Conservation (phyloP, 2,888 invertebrate genomes). For the Coelogynopora nodosa region DNA sequence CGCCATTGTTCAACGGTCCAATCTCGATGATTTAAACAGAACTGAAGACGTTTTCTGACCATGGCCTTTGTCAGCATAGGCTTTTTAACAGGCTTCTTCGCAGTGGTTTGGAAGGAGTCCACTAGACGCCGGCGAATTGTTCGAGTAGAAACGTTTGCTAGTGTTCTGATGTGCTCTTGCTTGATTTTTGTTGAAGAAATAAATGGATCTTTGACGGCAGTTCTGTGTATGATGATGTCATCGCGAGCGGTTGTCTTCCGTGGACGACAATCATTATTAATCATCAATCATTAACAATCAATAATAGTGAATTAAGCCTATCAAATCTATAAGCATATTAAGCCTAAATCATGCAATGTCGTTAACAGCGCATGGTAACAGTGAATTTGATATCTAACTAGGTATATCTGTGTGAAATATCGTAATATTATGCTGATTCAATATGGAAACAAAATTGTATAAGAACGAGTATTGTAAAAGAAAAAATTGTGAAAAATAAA, state of each 20-base stretch:
- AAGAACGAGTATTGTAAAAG: not conserved
- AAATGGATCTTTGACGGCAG: not conserved
- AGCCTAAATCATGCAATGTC: not conserved
- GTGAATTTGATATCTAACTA: slow-evolving; percentile 1
- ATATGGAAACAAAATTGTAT: not conserved
- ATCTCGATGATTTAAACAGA: not conserved
- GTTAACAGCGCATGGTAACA: not conserved
- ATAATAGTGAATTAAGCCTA: not conserved
- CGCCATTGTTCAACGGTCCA: slow-evolving; percentile 11
- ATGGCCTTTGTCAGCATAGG: not conserved
- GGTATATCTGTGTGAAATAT: not conserved
- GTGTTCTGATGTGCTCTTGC: not conserved
- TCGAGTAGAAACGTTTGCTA: slow-evolving; percentile 13
- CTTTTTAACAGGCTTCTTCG: not conserved
- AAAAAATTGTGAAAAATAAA: not conserved
- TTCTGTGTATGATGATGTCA: not conserved
- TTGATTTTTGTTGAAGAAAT: not conserved
- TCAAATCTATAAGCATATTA: not conserved
- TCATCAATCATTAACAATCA: too few species aligned
- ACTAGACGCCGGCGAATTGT: slow-evolving; percentile 2
- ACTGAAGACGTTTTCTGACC: not conserved
- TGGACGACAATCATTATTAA: not conserved
- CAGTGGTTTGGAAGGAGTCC: not conserved
- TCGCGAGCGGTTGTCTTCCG: not conserved
- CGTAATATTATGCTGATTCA: not conserved